Evolutionary conservation across 2,113 vertebrate species (phyloP), one percentile per base, ranked within the genome.

Genomic region (Rhinolophus sinicus): DNA sequence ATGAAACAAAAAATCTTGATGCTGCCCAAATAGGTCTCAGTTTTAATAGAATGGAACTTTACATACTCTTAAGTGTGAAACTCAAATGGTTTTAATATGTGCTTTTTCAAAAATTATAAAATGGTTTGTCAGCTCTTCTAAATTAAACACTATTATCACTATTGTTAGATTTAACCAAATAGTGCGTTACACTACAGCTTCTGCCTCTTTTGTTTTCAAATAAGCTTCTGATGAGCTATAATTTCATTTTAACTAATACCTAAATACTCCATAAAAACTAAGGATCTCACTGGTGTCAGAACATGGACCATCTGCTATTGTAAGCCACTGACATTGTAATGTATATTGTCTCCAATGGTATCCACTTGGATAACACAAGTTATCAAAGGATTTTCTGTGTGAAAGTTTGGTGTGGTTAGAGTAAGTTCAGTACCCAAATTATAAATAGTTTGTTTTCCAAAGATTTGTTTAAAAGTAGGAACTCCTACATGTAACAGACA

Each of bases 241-340:
- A 33, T 76, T 95, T 77, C 50, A 69, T 76, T 69, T 88, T 85
- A 85, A 33, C 30, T 67, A 76, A 67, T 62, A 83, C 16, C 28
- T 77, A n/a, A 85, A 82, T 60, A 93, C 12, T 38, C 70, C 72
- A 56, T 76, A 87, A 62, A 84, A 97, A 87, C 83, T 77, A 86
- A 78, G 28, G n/a, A 14, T 90, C 28, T 52, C 47, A 72, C 15
- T 72, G 78, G 87, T 35, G 26, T 4, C 28, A 44, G 24, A 26
- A n/a, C 58, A 2, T 72, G 60, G 38, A 58, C n/a, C 56, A 3
- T 80, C 21, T 30, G 1, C 72, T 73, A 5, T 75, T 16, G 2
- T 82, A 90, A 96, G 70, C 38, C 72, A 78, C 77, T 86, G 67
- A 15, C 22, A 77, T 72, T 84, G 89, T 73, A 54, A 73, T 78